A percentile compares a stretch with the other conserved stretches of the same genome.
Conservation (phyloP, 2,888 invertebrate species). For the Acanthoscelides obtectus region DNA sequence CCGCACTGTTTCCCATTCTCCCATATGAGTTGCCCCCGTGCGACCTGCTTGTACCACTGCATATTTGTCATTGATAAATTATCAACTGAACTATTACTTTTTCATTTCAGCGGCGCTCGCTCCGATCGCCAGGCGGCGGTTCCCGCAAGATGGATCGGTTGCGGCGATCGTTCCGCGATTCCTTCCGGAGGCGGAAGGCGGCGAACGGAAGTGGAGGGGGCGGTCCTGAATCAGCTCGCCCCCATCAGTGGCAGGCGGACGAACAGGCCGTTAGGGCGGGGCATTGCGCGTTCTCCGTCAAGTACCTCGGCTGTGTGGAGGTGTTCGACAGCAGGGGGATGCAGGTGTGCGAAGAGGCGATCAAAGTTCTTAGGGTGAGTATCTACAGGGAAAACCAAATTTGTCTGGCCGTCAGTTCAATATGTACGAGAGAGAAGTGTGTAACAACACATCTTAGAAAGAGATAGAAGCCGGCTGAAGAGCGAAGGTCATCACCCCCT, state of each 20-base stretch:
- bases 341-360: slow-evolving; percentile 99
- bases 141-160: slow-evolving; percentile 79
- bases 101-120: slow-evolving; percentile 55
- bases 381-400: not conserved
- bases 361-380: slow-evolving; percentile 87
- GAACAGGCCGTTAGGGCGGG: slow-evolving; percentile 93
- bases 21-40: too few relatives aligned
- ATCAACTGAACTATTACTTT: too few relatives aligned
- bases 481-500: too few relatives aligned
- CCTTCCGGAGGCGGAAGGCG: slow-evolving; percentile 86
- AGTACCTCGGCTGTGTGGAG: slow-evolving; percentile 98
- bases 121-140: slow-evolving; percentile 53
- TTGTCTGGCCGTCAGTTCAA: too few relatives aligned
- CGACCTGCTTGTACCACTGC: too few relatives aligned
- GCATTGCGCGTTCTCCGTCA: slow-evolving; percentile 95
- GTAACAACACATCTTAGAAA: too few relatives aligned
- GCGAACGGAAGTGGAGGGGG: slow-evolving; percentile 45
- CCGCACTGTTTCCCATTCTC: too few relatives aligned
- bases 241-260: slow-evolving; percentile 98
- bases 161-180: slow-evolving; percentile 86
- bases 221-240: slow-evolving; percentile 84
- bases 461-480: too few relatives aligned
- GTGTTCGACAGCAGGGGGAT: slow-evolving; percentile 99
- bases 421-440: too few relatives aligned
- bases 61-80: too few relatives aligned